Evolutionary conservation across 2,888 invertebrate genomes (phyloP), one percentile per base, ranked within the genome.

Genomic region (Acholoe squamosa): DNA sequence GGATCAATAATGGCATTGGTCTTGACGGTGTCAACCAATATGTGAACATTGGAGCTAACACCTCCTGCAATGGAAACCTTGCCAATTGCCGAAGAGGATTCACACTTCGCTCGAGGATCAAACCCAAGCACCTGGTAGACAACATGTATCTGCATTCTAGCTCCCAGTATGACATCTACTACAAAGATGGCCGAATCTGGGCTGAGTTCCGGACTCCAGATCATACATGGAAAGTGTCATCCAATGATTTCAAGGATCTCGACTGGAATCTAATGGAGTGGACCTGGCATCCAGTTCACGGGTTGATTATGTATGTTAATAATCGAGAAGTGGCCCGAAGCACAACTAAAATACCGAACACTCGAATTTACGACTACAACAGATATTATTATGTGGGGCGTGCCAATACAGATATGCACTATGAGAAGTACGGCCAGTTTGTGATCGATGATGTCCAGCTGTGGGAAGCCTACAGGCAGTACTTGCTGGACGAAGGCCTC

Each of bases 81-180:
- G 94, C 94, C 71, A 93, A 93, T 90, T 95, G 95, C 91, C 76
- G 90, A 10, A 92, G 94, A 22, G 95, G 95, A 28, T 94, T 94
- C 91, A 95, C 95, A 0, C 51, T 95, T 54, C 92, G 95, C 14
- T 91, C 95, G 43, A 92, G 93, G 5, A 91, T 94, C 22, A 92
- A 93, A 88, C 95, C 95, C 0, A 92, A 93, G 19, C 84, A 91
- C 7, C 93, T 95, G 1, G 25, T 90, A 16, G 93, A 95, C 67
- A 94, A 94, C 77, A 94, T 93, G 93, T 95, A 95, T 91, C 93
- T 94, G 89, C 51, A 95, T 28, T 95, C 95, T 92, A 95, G 95
- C 86, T 94, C 94, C 80, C 95, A 95, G 0, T 91, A 95, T 14
- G 93, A 94, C 0, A 91, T 95, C 28, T 95, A 94, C 91, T 95